Evolutionary conservation across 2,113 vertebrate species (phyloP).

Genomic region (Rhinolophus sinicus): DNA sequence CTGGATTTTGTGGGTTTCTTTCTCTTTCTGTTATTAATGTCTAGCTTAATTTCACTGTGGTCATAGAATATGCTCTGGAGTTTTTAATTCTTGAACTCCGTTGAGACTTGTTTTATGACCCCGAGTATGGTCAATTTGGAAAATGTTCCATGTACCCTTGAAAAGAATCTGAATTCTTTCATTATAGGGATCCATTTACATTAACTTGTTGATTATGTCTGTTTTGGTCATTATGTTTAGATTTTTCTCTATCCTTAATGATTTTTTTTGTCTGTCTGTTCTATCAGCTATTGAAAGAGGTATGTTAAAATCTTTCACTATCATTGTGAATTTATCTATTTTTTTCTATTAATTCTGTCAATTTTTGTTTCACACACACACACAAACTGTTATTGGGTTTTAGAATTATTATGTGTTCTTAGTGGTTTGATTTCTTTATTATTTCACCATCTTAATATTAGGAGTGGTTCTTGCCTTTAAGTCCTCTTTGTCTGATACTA

Average conservation of each 20-base stretch:
- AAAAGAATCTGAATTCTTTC: conserved; percentile 31
- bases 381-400: neutral
- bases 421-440: neutral
- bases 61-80: neutral
- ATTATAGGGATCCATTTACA: neutral
- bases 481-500: neutral
- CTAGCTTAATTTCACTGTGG: neutral
- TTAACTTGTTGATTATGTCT: neutral
- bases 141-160: neutral
- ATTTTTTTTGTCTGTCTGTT: neutral
- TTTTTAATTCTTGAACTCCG: neutral
- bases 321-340: neutral
- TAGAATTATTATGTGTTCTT: neutral
- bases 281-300: neutral
- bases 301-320: neutral
- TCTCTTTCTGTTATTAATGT: neutral
- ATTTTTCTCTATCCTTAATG: neutral
- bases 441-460: neutral
- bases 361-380: neutral
- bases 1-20: neutral
- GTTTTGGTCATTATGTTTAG: neutral
- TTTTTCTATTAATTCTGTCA: neutral
- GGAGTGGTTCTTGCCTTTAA: neutral
- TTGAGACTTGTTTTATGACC: neutral
- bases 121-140: neutral